Percentiles rank a stretch among this genome's conserved stretches.
These are phyloP conservation scores for Heliocidaris erythrogramma DNA, from an alignment of 35 echinoderm and acorn worm genomes.

Conservation along the genomic window DNA sequence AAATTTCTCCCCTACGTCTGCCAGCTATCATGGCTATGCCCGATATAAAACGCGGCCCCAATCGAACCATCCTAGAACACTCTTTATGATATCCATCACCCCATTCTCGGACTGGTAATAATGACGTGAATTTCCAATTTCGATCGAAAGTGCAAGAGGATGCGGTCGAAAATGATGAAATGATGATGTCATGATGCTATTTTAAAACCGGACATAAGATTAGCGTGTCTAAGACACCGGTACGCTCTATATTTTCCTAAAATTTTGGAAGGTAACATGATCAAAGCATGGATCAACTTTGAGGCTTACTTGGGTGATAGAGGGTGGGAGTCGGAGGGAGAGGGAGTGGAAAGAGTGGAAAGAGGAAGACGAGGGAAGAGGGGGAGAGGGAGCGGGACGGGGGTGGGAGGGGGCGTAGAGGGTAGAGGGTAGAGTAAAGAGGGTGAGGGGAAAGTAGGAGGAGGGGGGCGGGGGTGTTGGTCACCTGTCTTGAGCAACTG, in stretches of 20 bases:
- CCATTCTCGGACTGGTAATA: background rate
- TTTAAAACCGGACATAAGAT: background rate
- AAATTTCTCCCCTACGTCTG: background rate
- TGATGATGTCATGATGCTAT: slow-evolving; percentile 1
- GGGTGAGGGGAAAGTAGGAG: background rate
- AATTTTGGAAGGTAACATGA: too few relatives aligned
- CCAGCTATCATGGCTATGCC: background rate
- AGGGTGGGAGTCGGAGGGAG: background rate
- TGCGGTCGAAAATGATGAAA: background rate
- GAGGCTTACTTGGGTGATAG: too few relatives aligned
- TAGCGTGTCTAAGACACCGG: too few relatives aligned
- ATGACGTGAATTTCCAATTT: background rate
- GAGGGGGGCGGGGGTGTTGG: too few relatives aligned
- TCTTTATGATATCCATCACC: background rate
- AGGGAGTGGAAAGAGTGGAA: background rate
- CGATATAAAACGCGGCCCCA: background rate
- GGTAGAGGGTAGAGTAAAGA: background rate
- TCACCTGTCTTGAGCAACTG: too few relatives aligned
- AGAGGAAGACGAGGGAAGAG: background rate
- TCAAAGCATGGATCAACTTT: too few relatives aligned
- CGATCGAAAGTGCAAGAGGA: background rate
- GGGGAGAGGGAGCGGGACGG: background rate
- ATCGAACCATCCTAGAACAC: background rate
- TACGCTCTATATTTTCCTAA: too few relatives aligned
- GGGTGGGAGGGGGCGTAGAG: background rate